These are phyloP conservation scores for Aradophagus sp. DNA, from an alignment of 1,140 invertebrate species.

Conservation along the genomic window DNA sequence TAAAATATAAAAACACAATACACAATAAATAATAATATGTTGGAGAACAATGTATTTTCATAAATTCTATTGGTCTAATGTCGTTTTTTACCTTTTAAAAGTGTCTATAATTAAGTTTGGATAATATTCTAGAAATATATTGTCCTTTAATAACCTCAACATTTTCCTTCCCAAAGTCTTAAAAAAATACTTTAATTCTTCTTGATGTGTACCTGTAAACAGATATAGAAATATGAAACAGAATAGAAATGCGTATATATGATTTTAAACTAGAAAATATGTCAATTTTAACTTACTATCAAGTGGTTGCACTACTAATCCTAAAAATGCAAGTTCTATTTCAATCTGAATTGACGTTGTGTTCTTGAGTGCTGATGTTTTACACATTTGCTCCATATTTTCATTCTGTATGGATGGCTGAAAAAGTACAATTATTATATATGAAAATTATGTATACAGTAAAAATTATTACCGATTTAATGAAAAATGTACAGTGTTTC, in stretches of 20 bases:
- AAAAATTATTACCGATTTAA: background rate
- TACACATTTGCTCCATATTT: constrained; percentile 76
- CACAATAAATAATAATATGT: no score
- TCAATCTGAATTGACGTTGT: constrained; percentile 80
- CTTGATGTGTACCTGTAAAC: constrained; percentile 78
- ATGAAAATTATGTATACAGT: constrained; percentile 59
- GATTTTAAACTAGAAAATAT: background rate
- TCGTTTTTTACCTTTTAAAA: constrained; percentile 78
- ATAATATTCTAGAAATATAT: constrained; percentile 78
- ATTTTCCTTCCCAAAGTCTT: constrained; percentile 80
- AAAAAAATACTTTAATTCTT: constrained; percentile 82
- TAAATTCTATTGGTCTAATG: background rate
- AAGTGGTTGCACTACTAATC: constrained; percentile 80
- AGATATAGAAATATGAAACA: constrained; percentile 1
- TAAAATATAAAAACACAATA: constrained; percentile 64
- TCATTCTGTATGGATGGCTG: constrained; percentile 72
- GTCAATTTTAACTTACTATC: constrained; percentile 74
- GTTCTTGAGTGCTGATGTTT: constrained; percentile 75
- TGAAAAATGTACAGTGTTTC: background rate
- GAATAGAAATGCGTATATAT: no score
- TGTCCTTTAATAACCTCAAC: constrained; percentile 77
- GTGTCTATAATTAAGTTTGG: constrained; percentile 82
- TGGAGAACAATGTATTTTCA: no score
- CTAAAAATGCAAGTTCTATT: constrained; percentile 78
- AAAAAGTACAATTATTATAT: no score